Evolutionary conservation across 2,113 vertebrate genomes (phyloP).

Genomic region (Synodontis membranacea): DNA sequence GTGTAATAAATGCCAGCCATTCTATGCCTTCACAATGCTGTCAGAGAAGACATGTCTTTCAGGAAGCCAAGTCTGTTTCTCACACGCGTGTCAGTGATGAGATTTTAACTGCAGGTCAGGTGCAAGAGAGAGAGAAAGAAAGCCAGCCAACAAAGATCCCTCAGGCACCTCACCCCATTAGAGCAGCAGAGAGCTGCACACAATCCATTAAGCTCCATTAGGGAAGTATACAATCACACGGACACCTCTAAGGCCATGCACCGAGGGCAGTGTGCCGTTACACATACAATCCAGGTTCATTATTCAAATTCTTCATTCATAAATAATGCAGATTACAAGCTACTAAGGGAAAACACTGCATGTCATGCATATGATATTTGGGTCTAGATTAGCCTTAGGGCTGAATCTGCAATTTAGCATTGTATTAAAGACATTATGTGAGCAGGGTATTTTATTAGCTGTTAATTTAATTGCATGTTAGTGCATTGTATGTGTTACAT

Average conservation of each 20-base stretch:
- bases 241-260: constrained; percentile 70
- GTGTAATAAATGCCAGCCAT: no score
- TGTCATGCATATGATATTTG: constrained; percentile 28
- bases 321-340: constrained; percentile 54
- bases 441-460: constrained; percentile 27
- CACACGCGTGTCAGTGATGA: neutral
- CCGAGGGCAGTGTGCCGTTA: constrained; percentile 68
- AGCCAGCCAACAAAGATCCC: constrained; percentile 63
- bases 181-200: constrained; percentile 64
- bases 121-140: constrained; percentile 41
- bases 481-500: constrained; percentile 5
- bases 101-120: constrained; percentile 27
- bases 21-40: neutral
- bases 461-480: constrained; percentile 5
- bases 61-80: neutral
- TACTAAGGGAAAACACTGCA: constrained; percentile 30
- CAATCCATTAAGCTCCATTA: constrained; percentile 78
- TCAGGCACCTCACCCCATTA: constrained; percentile 74
- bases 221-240: constrained; percentile 64
- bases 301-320: constrained; percentile 50
- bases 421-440: constrained; percentile 2
- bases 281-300: constrained; percentile 49
- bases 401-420: constrained; percentile 32
- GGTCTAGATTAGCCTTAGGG: constrained; percentile 35
- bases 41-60: neutral